Base-by-base conservation (phyloP, 2,888 invertebrate genomes). In the Tromatobia lineatoria region DNA sequence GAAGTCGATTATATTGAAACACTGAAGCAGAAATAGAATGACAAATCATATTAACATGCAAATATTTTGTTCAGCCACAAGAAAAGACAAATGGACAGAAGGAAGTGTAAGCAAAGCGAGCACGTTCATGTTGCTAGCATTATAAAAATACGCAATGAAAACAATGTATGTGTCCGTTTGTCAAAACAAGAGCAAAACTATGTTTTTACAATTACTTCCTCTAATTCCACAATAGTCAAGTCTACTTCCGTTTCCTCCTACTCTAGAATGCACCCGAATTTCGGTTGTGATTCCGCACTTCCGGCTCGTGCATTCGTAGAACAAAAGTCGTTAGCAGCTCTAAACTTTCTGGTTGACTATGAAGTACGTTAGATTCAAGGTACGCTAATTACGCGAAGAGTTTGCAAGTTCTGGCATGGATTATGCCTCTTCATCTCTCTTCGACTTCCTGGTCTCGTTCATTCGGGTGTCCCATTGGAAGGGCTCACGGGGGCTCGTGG, bases 401-500 rank as follows among this genome's bases (percentile, higher is more conserved):
- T 50, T 50, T 2, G 47, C 3, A 50, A 50, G 47, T 50, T 50
- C 47, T 50, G n/a, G n/a, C 47, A 50, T n/a, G 18, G 47, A 50
- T 50, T 50, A 50, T n/a, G n/a, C 18, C 47, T 15, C 47, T 13
- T 47, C 47, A 47, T 15, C 47, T 15, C 47, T 50, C 15, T 50
- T 50, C 47, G n/a, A 50, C 47, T 50, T 50, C 47, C 47, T n/a
- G 47, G 47, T n/a, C 47, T 50, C 47, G 18, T 50, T 50, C 47
- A 6, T 13, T 15, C n/a, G 47, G 6, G 3, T n/a, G 47, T 50
- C 47, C 47, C 18, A 50, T 50, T 13, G n/a, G 47, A 50, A 50
- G 15, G 18, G 47, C 47, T 18, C n/a, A 50, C 47, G 47, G 47
- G 7, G 66, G 20, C n/a, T 13, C 10, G 61, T n/a, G 25, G 45